Conservation (phyloP, 2,113 vertebrate genomes). For the Nematolebias whitei region DNA sequence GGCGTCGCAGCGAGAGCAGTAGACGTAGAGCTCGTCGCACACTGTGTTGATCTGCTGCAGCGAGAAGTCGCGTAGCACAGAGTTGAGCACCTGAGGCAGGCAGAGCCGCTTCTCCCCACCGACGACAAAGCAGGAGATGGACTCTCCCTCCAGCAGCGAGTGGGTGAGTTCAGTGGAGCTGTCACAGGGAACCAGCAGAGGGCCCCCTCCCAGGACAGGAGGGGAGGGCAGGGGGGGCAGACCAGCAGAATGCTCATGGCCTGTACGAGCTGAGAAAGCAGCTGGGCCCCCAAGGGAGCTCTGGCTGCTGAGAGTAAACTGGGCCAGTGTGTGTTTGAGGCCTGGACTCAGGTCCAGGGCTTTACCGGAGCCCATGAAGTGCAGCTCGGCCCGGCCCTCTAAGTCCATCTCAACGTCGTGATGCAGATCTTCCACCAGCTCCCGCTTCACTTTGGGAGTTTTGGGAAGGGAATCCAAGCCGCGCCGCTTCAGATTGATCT, state of each 20-base stretch:
- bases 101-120: conserved; percentile 97
- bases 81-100: conserved; percentile 97
- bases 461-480: conserved; percentile 80
- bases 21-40: conserved; percentile 96
- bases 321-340: conserved; percentile 95
- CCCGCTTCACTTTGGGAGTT: conserved; percentile 88
- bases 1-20: conserved; percentile 94
- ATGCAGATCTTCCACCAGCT: conserved; percentile 84
- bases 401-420: conserved; percentile 72
- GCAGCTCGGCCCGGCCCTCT: conserved; percentile 74
- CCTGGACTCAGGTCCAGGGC: conserved; percentile 93
- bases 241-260: conserved; percentile 86
- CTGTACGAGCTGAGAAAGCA: conserved; percentile 93
- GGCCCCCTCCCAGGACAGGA: conserved; percentile 89
- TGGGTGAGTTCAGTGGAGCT: conserved; percentile 97
- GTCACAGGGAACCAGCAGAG: conserved; percentile 93
- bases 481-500: conserved; percentile 85
- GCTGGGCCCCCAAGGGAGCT: conserved; percentile 95
- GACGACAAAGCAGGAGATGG: conserved; percentile 96
- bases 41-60: conserved; percentile 97
- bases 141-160: conserved; percentile 92
- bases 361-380: conserved; percentile 78
- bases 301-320: conserved; percentile 98
- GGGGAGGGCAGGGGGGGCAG: conserved; percentile 90
- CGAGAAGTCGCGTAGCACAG: conserved; percentile 94